Evolutionary conservation across 2,888 invertebrate species (phyloP).

Genomic region (Chydorus sphaericus): DNA sequence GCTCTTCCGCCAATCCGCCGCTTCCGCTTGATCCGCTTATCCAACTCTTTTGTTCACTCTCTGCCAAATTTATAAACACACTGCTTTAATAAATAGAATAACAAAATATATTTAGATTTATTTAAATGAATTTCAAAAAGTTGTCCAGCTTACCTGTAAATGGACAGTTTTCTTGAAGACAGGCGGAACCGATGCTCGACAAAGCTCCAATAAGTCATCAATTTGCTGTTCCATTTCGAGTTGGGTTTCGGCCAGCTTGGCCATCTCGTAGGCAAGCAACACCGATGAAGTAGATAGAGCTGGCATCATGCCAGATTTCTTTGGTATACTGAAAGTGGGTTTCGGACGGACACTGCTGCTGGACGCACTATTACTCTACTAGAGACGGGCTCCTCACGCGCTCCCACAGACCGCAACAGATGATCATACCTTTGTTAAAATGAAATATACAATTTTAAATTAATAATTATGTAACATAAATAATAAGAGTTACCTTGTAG

Average conservation of each 20-base stretch:
- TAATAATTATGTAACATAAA: too few relatives aligned
- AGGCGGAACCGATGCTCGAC: neutral
- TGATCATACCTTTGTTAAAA: constrained; percentile 34
- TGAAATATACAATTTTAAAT: too few relatives aligned
- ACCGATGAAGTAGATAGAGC: too few relatives aligned
- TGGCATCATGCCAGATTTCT: too few relatives aligned
- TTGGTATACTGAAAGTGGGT: neutral
- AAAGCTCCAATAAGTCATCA: constrained; percentile 8
- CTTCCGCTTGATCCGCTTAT: too few relatives aligned
- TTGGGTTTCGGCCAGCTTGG: neutral
- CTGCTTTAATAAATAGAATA: neutral
- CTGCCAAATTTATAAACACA: constrained; percentile 3
- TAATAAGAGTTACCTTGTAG: too few relatives aligned
- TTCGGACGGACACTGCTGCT: neutral
- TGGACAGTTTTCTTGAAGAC: constrained; percentile 7
- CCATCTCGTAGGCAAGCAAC: neutral
- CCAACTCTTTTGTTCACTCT: too few relatives aligned
- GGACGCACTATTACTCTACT: too few relatives aligned
- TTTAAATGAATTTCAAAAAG: neutral
- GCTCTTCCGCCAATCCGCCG: neutral
- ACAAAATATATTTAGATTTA: neutral
- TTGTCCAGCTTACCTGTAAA: neutral
- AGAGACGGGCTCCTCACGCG: neutral
- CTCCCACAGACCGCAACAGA: neutral
- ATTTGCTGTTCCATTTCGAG: neutral